phyloP scores from a whole-genome alignment of 2,888 invertebrate genomes.

The Athripsodes cinereus region DNA sequence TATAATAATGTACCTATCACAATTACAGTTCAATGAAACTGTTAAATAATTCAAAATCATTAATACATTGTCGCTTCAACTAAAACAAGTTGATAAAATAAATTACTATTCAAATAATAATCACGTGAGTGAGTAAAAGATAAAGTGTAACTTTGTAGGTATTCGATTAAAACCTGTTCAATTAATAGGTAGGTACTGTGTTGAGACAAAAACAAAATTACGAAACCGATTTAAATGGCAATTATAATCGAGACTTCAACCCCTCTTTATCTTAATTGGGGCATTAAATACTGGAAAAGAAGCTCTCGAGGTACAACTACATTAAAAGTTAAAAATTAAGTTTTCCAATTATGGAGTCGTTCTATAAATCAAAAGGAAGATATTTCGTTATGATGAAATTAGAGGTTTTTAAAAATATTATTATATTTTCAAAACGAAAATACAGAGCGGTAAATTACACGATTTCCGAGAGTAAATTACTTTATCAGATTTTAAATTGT shows the following conservation, averaged over 20 bases:
- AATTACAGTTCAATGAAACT: too few species aligned
- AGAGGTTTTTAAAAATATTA: neutral
- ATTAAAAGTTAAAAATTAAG: neutral
- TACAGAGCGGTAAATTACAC: neutral
- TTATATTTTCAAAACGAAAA: neutral
- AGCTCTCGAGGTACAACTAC: neutral
- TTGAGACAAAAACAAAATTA: neutral
- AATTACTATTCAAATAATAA: too few species aligned
- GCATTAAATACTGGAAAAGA: neutral
- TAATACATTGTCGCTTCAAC: too few species aligned
- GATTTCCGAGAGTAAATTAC: neutral
- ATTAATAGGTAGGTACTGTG: too few species aligned
- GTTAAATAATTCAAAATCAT: too few species aligned
- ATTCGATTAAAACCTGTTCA: too few species aligned
- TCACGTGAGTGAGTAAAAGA: too few species aligned
- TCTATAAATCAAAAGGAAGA: slow-evolving; percentile 1
- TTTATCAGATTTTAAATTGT: neutral
- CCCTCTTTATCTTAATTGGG: slow-evolving; percentile 2
- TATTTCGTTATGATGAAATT: neutral
- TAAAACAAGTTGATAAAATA: too few species aligned
- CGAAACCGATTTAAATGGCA: neutral
- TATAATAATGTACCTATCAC: too few species aligned
- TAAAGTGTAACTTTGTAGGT: too few species aligned
- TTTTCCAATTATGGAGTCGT: neutral
- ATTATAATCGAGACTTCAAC: neutral